Evolutionary conservation across 64 coral and sea anemone species (phyloP).

Genomic region (Exaiptasia diaphana): DNA sequence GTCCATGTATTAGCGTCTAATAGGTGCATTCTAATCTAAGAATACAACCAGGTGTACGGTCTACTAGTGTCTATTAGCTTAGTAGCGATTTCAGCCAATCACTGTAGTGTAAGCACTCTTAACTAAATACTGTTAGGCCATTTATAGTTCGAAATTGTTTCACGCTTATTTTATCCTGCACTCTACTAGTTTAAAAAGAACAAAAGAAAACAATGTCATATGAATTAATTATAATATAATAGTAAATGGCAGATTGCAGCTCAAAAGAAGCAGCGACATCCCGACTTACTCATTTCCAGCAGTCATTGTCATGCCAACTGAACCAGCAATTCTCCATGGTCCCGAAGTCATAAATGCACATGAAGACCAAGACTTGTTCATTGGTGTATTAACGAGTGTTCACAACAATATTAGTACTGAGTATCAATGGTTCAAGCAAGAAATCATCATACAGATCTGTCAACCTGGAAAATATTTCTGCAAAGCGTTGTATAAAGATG

Average conservation of each 20-base stretch:
- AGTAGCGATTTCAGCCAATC: too few species aligned
- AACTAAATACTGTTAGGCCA: too few species aligned
- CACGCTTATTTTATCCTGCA: too few species aligned
- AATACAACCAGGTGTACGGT: too few species aligned
- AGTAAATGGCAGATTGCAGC: background rate
- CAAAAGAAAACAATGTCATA: too few species aligned
- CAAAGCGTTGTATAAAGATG: background rate
- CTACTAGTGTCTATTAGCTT: too few species aligned
- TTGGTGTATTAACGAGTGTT: background rate
- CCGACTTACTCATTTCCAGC: background rate
- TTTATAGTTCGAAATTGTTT: too few species aligned
- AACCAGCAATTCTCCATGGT: background rate
- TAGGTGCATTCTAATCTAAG: too few species aligned
- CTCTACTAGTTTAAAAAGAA: too few species aligned
- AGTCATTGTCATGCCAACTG: background rate
- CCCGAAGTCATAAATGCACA: background rate
- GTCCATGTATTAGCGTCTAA: too few species aligned
- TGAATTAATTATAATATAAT: too few species aligned
- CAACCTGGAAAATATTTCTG: background rate
- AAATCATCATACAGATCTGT: background rate
- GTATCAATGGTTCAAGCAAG: background rate
- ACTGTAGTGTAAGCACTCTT: too few species aligned
- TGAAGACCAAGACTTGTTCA: background rate
- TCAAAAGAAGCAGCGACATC: background rate
- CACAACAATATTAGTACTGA: background rate